phyloP scores from a whole-genome alignment of 1,140 invertebrate genomes.

The Diorhabda sublineata region DNA sequence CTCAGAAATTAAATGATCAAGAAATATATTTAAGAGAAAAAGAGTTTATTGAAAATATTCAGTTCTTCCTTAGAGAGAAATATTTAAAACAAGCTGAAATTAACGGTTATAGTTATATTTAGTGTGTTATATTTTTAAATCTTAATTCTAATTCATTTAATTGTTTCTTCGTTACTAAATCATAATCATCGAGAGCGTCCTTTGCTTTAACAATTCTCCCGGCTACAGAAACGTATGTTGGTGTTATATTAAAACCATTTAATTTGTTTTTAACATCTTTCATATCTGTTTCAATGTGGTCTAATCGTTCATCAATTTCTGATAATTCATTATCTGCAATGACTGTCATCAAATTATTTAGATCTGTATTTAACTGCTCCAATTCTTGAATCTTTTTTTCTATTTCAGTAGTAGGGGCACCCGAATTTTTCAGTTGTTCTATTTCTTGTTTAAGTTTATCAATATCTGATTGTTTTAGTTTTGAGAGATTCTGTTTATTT shows the following conservation, averaged over 20 bases:
- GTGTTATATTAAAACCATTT: not conserved
- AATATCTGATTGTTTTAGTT: slow-evolving; percentile 4
- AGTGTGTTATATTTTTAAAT: not conserved
- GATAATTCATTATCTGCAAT: not conserved
- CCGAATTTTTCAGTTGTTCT: not conserved
- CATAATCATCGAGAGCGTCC: not conserved
- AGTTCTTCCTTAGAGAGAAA: too few species aligned
- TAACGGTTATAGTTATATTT: too few species aligned
- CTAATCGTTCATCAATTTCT: slow-evolving; percentile 3
- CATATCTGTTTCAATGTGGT: not conserved
- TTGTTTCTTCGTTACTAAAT: slow-evolving; percentile 9
- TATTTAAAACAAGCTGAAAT: too few species aligned
- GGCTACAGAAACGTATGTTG: not conserved
- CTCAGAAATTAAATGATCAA: too few species aligned
- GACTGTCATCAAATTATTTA: not conserved
- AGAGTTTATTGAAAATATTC: too few species aligned
- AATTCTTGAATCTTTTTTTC: not conserved
- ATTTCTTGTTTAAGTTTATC: not conserved
- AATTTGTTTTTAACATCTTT: not conserved
- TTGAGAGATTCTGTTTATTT: slow-evolving; percentile 3
- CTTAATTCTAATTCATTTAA: slow-evolving; percentile 6
- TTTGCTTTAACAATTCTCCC: slow-evolving; percentile 6
- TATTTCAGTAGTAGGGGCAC: not conserved
- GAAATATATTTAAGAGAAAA: too few species aligned
- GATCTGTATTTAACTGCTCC: slow-evolving; percentile 1